Evolutionary conservation across 2,888 invertebrate genomes (phyloP).

Genomic region (Caenorhabditis wallacei): DNA sequence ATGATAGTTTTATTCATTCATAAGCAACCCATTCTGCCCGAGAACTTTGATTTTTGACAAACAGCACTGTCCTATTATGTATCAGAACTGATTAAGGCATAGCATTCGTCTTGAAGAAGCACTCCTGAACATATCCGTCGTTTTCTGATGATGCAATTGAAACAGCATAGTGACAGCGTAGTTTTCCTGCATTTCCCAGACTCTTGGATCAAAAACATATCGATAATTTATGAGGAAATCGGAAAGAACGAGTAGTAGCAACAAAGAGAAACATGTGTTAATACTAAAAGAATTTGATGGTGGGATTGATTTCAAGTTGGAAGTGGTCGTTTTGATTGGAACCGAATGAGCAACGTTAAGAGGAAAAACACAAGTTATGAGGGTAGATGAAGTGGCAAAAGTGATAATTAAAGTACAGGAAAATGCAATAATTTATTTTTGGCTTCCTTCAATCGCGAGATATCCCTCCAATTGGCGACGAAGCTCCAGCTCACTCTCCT

Average conservation of each 20-base stretch:
- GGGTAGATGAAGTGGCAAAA: neutral
- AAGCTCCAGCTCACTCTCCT: conserved; percentile 40
- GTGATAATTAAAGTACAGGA: neutral
- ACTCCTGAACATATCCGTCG: no score
- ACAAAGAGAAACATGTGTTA: conserved; percentile 17
- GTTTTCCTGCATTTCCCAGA: no score
- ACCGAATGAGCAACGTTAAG: conserved; percentile 28
- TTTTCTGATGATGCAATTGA: no score
- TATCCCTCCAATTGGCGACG: conserved; percentile 34
- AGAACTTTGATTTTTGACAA: no score
- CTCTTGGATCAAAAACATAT: no score
- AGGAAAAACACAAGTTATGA: neutral
- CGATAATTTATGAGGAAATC: conserved; percentile 12
- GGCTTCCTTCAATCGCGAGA: conserved; percentile 30
- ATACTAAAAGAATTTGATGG: conserved; percentile 33
- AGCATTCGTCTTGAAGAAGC: no score
- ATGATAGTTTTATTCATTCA: no score
- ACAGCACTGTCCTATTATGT: no score
- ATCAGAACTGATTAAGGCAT: no score
- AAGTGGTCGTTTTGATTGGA: conserved; percentile 13
- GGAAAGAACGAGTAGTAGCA: conserved; percentile 41
- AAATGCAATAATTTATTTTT: neutral
- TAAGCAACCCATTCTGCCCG: no score
- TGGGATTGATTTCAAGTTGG: conserved; percentile 14
- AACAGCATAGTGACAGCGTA: no score